Evolutionary conservation across 2,113 vertebrate species (phyloP).

Genomic region (Orthochromis indermauri): DNA sequence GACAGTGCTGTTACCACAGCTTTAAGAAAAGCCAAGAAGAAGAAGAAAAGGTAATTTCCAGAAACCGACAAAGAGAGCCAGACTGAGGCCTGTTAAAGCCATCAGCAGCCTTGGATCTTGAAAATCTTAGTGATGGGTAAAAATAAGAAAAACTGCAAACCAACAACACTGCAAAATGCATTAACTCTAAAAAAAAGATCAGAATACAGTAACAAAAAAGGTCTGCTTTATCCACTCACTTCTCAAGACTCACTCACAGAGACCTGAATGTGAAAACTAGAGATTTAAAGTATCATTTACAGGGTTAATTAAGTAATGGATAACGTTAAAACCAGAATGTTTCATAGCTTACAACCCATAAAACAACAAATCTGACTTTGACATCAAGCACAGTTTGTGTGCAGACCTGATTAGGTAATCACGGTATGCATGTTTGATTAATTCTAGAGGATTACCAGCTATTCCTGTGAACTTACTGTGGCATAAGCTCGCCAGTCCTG

Average conservation of each 20-base stretch:
- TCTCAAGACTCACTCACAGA: background rate
- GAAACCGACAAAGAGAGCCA: background rate
- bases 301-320: background rate
- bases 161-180: background rate
- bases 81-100: slow-evolving; percentile 7
- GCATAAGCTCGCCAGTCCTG: background rate
- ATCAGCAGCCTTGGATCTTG: background rate
- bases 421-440: background rate
- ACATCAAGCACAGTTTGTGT: background rate
- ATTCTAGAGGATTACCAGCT: background rate
- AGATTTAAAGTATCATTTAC: background rate
- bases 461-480: background rate
- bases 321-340: background rate
- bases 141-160: background rate
- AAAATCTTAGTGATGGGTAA: background rate
- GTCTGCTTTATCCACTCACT: background rate
- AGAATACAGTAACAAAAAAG: background rate
- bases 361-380: background rate
- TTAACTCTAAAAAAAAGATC: background rate
- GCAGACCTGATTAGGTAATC: background rate
- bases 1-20: background rate
- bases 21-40: background rate
- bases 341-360: background rate
- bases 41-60: background rate
- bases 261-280: background rate